Evolutionary conservation across 2,797 vertebrate species (phyloP), one percentile per base, ranked within the genome.

Genomic region (Sylvilagus floridanus): DNA sequence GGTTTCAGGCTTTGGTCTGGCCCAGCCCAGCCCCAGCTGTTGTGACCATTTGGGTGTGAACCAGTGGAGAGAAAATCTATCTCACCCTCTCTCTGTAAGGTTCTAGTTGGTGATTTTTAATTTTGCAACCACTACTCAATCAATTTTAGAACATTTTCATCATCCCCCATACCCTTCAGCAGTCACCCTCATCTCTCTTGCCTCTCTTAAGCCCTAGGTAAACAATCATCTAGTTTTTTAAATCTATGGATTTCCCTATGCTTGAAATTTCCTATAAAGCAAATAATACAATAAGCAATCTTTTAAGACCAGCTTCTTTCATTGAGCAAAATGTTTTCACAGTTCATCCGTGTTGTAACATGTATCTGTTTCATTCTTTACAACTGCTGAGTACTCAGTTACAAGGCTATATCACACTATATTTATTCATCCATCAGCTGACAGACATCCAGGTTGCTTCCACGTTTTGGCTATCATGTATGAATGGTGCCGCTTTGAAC

Each of bases 241-340:
- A 84, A 14, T 88, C 60, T 78, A 30, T 54, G 60, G 4, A 85
- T 69, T 69, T 75, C 19, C 26, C 37, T 75, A 42, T 81, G 86
- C 66, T 85, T 90, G 37, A 85, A 90, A 84, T 81, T 90, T 72
- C 66, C 65, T 73, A 42, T 78, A 89, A 79, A 72, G 78, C 24
- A 24, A 84, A 32, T 66, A n/a, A 90, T 81, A 54, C 5, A 71
- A 35, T 66, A 95, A 77, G 16, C 35, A 19, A 35, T 60, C 50
- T 90, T 88, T 90, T 30, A 83, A 35, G 42, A 88, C 30, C 78
- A 35, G 24, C 11, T 92, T 86, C 52, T 82, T 90, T 90, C 42
- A 85, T 2, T 90, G 65, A 75, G 42, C 24, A 90, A 50, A 79
- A 76, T 57, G 54, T 90, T 95, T 69, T 88, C 83, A 83, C 92